These are phyloP conservation scores for Zingel zingel DNA, from an alignment of 2,113 vertebrate species.

Conservation along the genomic window DNA sequence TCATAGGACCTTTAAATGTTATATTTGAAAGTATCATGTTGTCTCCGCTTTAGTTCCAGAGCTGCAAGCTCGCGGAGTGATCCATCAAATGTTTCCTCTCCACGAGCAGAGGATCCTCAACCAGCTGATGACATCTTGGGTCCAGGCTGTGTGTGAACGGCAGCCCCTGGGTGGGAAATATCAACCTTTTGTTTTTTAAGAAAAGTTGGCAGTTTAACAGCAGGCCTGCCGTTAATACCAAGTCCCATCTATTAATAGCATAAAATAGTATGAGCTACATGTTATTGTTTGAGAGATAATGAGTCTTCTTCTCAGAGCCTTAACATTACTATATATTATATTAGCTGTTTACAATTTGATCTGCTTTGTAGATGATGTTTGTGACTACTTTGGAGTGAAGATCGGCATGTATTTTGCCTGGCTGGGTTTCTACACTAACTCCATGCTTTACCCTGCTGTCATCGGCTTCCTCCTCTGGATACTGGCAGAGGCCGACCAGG, in stretches of 20 bases:
- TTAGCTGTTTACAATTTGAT: not conserved
- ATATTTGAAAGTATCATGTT: not conserved
- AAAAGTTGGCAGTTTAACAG: not conserved
- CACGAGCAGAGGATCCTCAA: constrained; percentile 96
- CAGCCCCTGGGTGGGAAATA: constrained; percentile 90
- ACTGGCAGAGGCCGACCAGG: constrained; percentile 95
- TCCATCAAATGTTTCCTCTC: constrained; percentile 95
- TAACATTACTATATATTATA: not conserved
- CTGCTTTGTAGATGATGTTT: constrained; percentile 90
- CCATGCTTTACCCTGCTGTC: constrained; percentile 95
- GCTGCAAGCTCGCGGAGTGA: constrained; percentile 91
- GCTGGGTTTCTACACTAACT: constrained; percentile 97
- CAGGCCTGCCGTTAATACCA: not conserved
- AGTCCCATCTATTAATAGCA: not conserved
- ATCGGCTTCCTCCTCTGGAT: constrained; percentile 95
- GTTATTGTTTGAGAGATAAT: not conserved
- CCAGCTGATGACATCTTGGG: constrained; percentile 96
- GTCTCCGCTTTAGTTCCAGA: constrained; percentile 88
- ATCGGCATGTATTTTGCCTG: constrained; percentile 98
- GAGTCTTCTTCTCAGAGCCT: not conserved
- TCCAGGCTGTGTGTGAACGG: constrained; percentile 94
- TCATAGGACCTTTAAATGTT: not conserved
- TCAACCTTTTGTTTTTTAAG: not conserved
- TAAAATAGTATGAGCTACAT: not conserved
- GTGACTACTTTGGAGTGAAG: constrained; percentile 98